These are phyloP conservation scores for Eilema sororculum DNA, from an alignment of 2,888 invertebrate species.

Conservation along the genomic window DNA sequence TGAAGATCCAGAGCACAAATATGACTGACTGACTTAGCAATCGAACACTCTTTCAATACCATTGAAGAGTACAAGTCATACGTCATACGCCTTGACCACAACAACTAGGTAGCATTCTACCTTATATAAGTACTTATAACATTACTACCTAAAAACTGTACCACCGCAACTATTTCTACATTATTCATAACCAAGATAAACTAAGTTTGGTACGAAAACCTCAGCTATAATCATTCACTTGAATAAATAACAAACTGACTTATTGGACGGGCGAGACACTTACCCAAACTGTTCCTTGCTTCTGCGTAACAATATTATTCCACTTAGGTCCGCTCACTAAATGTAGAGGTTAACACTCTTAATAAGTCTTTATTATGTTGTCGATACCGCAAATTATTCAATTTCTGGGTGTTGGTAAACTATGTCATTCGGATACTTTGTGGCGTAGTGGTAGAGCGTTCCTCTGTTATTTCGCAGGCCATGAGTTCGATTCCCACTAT, in stretches of 20 bases:
- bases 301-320: slow-evolving; percentile 30
- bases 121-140: too few relatives aligned
- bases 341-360: slow-evolving; percentile 30
- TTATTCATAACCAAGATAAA: slow-evolving; percentile 15
- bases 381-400: slow-evolving; percentile 35
- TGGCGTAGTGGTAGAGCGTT: too few relatives aligned
- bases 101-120: too few relatives aligned
- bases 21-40: too few relatives aligned
- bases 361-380: slow-evolving; percentile 35
- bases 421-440: background rate
- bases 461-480: too few relatives aligned
- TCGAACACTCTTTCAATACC: too few relatives aligned
- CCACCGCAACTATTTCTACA: slow-evolving; percentile 3
- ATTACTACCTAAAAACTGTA: background rate
- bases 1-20: too few relatives aligned
- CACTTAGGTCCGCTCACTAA: slow-evolving; percentile 28
- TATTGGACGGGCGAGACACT: slow-evolving; percentile 31
- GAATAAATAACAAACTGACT: slow-evolving; percentile 35
- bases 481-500: too few relatives aligned
- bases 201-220: slow-evolving; percentile 23
- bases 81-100: too few relatives aligned
- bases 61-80: too few relatives aligned
- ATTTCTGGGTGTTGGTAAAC: slow-evolving; percentile 27
- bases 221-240: slow-evolving; percentile 34
- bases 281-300: slow-evolving; percentile 25